A percentile compares a stretch with the other conserved stretches of the same genome.
phyloP scores from a whole-genome alignment of 1,140 invertebrate species.

The Hestina assimilis region DNA sequence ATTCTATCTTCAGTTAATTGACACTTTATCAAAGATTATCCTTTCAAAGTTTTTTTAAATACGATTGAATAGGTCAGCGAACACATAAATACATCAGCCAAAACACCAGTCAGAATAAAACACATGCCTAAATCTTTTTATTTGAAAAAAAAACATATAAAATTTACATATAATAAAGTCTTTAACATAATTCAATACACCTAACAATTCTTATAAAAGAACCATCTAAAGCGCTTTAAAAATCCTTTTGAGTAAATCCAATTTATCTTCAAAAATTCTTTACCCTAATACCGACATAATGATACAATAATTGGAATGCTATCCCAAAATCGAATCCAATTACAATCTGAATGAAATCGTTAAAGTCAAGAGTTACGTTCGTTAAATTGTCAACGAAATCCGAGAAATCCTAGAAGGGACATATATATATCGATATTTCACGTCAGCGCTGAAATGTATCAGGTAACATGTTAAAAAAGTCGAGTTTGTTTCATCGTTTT shows the following conservation, averaged over 20 bases:
- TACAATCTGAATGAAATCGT: background rate
- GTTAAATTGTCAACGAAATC: background rate
- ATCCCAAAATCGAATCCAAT: background rate
- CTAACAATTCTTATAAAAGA: too few relatives aligned
- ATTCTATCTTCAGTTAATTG: background rate
- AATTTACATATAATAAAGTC: too few relatives aligned
- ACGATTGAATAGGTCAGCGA: too few relatives aligned
- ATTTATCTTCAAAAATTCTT: background rate
- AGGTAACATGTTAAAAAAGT: conserved; percentile 1
- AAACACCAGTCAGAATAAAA: too few relatives aligned
- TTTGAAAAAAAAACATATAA: too few relatives aligned
- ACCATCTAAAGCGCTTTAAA: too few relatives aligned
- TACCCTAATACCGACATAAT: background rate
- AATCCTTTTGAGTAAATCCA: background rate
- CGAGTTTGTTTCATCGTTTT: conserved; percentile 1
- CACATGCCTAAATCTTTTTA: too few relatives aligned
- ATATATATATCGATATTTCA: conserved; percentile 10
- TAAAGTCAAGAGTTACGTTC: background rate
- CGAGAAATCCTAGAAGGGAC: background rate
- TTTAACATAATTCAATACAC: too few relatives aligned
- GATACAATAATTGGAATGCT: background rate
- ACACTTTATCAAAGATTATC: background rate
- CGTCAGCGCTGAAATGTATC: background rate
- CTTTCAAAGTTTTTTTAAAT: too few relatives aligned
- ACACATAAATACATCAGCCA: too few relatives aligned